A percentile compares a stretch with the other conserved stretches of the same genome.
These are phyloP conservation scores for Papilio helenus DNA, from an alignment of 1,140 invertebrate species.

Conservation along the genomic window DNA sequence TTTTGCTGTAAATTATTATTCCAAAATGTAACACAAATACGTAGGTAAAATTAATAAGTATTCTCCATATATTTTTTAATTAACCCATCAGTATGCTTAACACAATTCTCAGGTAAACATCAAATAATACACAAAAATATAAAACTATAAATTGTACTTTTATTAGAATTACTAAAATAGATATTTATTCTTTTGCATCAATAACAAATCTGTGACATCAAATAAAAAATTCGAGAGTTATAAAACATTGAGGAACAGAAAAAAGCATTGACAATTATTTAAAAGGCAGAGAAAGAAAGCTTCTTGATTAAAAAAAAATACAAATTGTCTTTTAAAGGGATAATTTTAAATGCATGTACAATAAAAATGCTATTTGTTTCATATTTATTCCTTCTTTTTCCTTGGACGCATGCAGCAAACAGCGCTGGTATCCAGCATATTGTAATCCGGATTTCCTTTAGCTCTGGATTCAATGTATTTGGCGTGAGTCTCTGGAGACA, in stretches of 20 bases:
- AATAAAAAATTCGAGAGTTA: neutral
- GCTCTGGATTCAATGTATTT: slow-evolving; percentile 87
- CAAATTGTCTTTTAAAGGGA: no score
- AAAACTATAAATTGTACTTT: slow-evolving; percentile 7
- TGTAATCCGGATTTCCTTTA: slow-evolving; percentile 87
- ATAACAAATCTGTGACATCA: neutral
- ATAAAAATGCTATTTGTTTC: neutral
- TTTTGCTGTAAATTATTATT: neutral
- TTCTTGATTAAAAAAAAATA: no score
- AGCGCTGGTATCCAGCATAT: slow-evolving; percentile 83
- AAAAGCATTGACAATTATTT: neutral
- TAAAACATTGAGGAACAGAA: neutral
- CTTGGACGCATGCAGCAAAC: slow-evolving; percentile 74
- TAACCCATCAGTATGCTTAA: neutral
- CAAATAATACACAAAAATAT: neutral
- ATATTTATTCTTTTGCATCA: neutral
- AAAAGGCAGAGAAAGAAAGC: no score
- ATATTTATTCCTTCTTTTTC: slow-evolving; percentile 77
- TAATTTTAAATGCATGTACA: no score
- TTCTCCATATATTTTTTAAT: neutral
- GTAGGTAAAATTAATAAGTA: neutral
- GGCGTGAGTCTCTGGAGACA: slow-evolving; percentile 87
- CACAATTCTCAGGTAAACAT: neutral
- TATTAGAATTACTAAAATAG: neutral
- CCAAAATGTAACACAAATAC: neutral